A percentile compares a stretch with the other conserved stretches of the same genome.
phyloP scores from a whole-genome alignment of 2,797 vertebrate species.

The Sarcophilus harrisii region DNA sequence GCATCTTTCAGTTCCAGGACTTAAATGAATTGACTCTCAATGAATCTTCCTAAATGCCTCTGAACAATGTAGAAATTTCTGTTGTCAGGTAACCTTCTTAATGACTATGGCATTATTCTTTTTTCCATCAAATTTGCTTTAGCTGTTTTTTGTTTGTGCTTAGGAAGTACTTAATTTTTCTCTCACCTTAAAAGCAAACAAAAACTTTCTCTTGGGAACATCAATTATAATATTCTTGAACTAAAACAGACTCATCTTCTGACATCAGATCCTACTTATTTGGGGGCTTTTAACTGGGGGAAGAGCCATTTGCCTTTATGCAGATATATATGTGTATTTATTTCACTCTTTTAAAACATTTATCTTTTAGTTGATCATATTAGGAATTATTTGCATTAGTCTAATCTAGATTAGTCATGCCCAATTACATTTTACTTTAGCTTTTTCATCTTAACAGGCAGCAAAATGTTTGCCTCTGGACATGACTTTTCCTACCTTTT shows the following conservation, averaged over 20 bases:
- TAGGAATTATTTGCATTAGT: slow-evolving; percentile 32
- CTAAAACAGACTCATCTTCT: slow-evolving; percentile 10
- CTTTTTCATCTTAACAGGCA: slow-evolving; percentile 38
- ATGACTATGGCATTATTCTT: background rate
- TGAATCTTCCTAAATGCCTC: slow-evolving; percentile 29
- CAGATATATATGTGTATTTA: background rate
- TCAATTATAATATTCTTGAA: slow-evolving; percentile 32
- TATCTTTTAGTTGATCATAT: slow-evolving; percentile 15
- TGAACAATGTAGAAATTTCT: slow-evolving; percentile 23
- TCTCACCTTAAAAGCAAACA: slow-evolving; percentile 12
- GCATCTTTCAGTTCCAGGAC: slow-evolving; percentile 39
- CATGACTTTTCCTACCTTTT: slow-evolving; percentile 5
- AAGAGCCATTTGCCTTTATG: slow-evolving; percentile 28
- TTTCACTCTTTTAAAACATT: background rate
- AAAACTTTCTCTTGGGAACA: slow-evolving; percentile 11
- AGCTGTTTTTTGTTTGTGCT: slow-evolving; percentile 6
- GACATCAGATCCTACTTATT: slow-evolving; percentile 24
- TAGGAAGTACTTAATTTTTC: slow-evolving; percentile 24
- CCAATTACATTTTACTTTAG: slow-evolving; percentile 28
- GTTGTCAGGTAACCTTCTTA: background rate
- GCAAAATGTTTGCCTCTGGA: slow-evolving; percentile 24
- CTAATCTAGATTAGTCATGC: slow-evolving; percentile 12
- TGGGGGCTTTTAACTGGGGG: background rate
- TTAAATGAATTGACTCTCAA: slow-evolving; percentile 8
- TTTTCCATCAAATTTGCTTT: slow-evolving; percentile 41